Percentiles rank a stretch among this genome's conserved stretches.
phyloP scores from a whole-genome alignment of 1,140 invertebrate species.

The Carposina sasakii region DNA sequence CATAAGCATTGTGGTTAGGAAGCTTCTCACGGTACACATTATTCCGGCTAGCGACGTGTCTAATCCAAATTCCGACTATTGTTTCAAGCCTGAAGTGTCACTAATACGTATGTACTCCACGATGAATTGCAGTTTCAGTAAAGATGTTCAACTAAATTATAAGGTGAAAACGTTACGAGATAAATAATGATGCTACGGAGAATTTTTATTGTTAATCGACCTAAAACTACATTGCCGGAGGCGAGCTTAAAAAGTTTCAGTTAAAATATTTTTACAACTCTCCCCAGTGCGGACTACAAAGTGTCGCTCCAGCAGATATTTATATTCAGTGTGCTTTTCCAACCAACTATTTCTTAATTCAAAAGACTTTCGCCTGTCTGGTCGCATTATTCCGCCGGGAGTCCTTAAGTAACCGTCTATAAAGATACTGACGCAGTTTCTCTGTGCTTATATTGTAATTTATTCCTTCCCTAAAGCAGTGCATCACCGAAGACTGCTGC shows the following conservation, averaged over 20 bases:
- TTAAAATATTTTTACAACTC: no score
- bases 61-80: slow-evolving; percentile 33
- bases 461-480: slow-evolving; percentile 67
- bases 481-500: slow-evolving; percentile 61
- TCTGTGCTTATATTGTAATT: slow-evolving; percentile 64
- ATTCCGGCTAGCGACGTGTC: slow-evolving; percentile 36
- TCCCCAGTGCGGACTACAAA: no score
- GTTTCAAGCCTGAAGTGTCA: slow-evolving; percentile 23
- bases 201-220: no score
- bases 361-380: slow-evolving; percentile 16
- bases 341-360: no score
- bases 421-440: slow-evolving; percentile 45
- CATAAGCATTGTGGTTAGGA: slow-evolving; percentile 58
- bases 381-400: slow-evolving; percentile 39
- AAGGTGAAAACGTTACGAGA: no score
- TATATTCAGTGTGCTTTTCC: no score
- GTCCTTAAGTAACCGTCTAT: slow-evolving; percentile 41
- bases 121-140: no score
- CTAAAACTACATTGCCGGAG: no score
- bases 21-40: slow-evolving; percentile 53
- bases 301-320: no score
- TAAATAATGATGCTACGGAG: no score
- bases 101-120: slow-evolving; percentile 2
- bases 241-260: no score
- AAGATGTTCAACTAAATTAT: no score